A percentile compares a stretch with the other conserved stretches of the same genome.
These are phyloP conservation scores for Orycteropus afer DNA, from an alignment of 2,113 vertebrate species.

Conservation along the genomic window DNA sequence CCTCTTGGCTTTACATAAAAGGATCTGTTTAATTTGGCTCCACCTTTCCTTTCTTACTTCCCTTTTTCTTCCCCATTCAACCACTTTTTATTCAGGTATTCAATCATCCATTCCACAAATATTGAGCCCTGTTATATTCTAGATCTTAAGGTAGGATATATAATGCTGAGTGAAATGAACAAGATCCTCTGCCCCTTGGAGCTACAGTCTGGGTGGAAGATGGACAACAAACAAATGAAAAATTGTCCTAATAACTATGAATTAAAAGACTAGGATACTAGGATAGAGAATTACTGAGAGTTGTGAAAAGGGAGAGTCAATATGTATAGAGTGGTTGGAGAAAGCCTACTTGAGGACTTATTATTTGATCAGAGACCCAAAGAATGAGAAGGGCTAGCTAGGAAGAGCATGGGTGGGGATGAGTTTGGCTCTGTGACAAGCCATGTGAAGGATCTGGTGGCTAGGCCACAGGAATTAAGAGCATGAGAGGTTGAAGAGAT, in stretches of 20 bases:
- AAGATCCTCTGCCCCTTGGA: background rate
- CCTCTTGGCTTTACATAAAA: background rate
- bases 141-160: background rate
- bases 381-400: background rate
- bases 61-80: background rate
- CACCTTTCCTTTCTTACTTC: background rate
- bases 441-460: background rate
- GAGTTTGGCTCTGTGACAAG: background rate
- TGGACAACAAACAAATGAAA: background rate
- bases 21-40: background rate
- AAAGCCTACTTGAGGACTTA: background rate
- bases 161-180: background rate
- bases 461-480: background rate
- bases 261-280: background rate
- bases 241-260: background rate
- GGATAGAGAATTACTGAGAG: background rate
- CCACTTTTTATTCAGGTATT: background rate
- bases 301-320: background rate
- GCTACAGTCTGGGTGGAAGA: background rate
- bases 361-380: background rate
- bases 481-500: too few species aligned
- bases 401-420: background rate
- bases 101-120: background rate
- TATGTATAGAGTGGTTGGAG: background rate
- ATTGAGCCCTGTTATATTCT: background rate